Evolutionary conservation across 2,113 vertebrate species (phyloP).

Genomic region (Zootoca vivipara): DNA sequence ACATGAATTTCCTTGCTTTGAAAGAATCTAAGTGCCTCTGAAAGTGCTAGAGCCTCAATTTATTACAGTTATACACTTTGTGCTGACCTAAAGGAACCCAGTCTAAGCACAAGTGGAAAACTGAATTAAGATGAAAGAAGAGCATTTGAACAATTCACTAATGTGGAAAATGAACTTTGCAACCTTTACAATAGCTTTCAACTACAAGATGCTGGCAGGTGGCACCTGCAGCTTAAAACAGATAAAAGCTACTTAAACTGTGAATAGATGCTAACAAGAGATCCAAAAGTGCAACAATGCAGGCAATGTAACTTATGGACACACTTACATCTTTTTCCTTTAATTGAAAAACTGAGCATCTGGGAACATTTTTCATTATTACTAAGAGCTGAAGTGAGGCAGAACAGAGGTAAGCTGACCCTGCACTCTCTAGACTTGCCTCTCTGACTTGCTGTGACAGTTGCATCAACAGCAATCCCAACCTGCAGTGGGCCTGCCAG

Average conservation of each 20-base stretch:
- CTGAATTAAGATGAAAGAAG: constrained; percentile 52
- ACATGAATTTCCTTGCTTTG: background rate
- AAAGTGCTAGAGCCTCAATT: constrained; percentile 9
- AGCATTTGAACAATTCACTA: constrained; percentile 56
- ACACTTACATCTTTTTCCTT: background rate
- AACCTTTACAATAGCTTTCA: constrained; percentile 63
- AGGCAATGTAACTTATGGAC: background rate
- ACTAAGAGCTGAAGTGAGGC: background rate
- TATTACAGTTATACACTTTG: constrained; percentile 22
- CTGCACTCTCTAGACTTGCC: background rate
- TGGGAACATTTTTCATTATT: background rate
- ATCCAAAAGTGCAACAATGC: background rate
- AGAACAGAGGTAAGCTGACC: background rate
- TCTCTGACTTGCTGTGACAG: background rate
- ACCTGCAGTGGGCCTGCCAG: background rate
- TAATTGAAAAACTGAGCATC: background rate
- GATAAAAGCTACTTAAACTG: background rate
- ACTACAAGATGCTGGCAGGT: constrained; percentile 64
- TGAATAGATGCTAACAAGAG: background rate
- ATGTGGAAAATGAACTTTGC: constrained; percentile 64
- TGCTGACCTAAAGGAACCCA: constrained; percentile 54
- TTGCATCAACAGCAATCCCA: background rate
- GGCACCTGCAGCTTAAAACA: constrained; percentile 51
- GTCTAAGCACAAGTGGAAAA: constrained; percentile 62
- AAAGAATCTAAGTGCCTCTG: background rate